Evolutionary conservation across 2,113 vertebrate genomes (phyloP).

Genomic region (Alexandromys fortis): DNA sequence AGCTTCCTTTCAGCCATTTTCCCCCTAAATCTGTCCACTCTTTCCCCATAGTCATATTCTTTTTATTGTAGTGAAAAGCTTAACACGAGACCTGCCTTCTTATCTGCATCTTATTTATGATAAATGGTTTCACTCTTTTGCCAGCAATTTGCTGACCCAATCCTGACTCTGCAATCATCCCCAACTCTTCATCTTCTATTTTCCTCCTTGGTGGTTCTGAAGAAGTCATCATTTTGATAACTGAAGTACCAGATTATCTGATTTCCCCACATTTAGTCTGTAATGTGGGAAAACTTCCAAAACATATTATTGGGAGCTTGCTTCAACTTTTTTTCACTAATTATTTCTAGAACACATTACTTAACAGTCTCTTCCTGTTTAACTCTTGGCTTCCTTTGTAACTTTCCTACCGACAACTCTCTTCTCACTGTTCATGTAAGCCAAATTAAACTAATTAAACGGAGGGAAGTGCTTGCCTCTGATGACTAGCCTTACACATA

Average conservation of each 20-base stretch:
- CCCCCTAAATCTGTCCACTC: neutral
- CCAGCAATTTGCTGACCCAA: neutral
- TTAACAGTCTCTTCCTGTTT: neutral
- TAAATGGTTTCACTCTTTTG: neutral
- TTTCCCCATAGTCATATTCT: neutral
- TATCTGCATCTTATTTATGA: neutral
- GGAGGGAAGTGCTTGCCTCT: neutral
- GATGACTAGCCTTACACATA: neutral
- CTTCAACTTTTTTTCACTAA: conserved; percentile 3
- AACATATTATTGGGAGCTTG: neutral
- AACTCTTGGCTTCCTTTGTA: conserved; percentile 1
- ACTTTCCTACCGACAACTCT: neutral
- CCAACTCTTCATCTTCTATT: neutral
- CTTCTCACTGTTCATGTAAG: neutral
- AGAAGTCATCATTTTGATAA: neutral
- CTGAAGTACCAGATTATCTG: neutral
- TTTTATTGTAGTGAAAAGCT: neutral
- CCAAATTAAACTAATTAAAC: neutral
- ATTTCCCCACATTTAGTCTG: neutral
- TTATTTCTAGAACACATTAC: conserved; percentile 5
- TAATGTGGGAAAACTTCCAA: conserved; percentile 27
- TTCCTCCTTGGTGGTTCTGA: neutral
- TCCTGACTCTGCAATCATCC: neutral
- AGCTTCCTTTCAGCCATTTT: neutral
- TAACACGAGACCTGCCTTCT: neutral